Percentiles rank a stretch among this genome's conserved stretches.
phyloP scores from a whole-genome alignment of 1,140 invertebrate genomes.

The Tetranychus cinnabarinus region DNA sequence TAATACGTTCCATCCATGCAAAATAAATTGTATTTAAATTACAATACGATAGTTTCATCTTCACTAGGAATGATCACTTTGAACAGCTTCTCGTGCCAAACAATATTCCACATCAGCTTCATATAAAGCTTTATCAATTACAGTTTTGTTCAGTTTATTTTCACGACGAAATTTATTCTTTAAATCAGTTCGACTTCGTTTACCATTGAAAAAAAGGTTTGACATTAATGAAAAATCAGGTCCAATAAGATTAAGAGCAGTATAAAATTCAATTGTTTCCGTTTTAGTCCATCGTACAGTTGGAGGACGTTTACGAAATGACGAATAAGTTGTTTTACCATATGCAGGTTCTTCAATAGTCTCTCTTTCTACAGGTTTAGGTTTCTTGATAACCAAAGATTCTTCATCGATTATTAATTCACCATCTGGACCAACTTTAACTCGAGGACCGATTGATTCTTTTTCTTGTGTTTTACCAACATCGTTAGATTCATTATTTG shows the following conservation, averaged over 20 bases:
- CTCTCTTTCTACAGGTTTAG: background rate
- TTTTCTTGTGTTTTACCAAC: too few relatives aligned
- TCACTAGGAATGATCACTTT: too few relatives aligned
- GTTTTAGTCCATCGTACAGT: conserved; percentile 3
- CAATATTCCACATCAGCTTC: background rate
- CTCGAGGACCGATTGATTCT: conserved; percentile 38
- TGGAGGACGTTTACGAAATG: background rate
- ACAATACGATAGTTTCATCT: too few relatives aligned
- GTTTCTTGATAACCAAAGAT: conserved; percentile 7
- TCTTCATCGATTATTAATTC: conserved; percentile 56
- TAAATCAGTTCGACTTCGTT: conserved; percentile 45
- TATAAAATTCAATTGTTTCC: conserved; percentile 64
- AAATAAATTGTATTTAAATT: too few relatives aligned
- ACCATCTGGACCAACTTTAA: conserved; percentile 66
- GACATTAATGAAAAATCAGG: conserved; percentile 73
- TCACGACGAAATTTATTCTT: conserved; percentile 51
- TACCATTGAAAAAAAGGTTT: conserved; percentile 38
- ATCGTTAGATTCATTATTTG: too few relatives aligned
- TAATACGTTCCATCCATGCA: too few relatives aligned
- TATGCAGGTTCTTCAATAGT: background rate
- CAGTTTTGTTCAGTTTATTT: conserved; percentile 28
- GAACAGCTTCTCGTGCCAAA: background rate
- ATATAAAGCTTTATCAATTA: conserved; percentile 30
- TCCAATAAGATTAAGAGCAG: conserved; percentile 56
- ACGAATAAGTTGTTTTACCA: background rate